Conservation (phyloP, 2,888 invertebrate genomes). For the Tetranychus piercei region DNA sequence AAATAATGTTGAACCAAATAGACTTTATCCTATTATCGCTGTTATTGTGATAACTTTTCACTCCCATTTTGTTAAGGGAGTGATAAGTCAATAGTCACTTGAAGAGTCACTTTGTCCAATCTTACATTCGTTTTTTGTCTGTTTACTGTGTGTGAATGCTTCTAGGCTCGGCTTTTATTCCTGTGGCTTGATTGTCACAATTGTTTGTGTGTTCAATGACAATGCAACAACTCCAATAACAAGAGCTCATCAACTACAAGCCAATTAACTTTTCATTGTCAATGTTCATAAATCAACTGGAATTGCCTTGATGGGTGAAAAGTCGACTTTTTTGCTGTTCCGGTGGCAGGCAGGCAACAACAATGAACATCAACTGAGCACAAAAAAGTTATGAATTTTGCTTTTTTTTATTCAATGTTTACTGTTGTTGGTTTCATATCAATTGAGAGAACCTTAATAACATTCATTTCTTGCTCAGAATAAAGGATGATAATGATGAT, state of each 20-base stretch:
- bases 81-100: slow-evolving; percentile 1
- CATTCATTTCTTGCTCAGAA: neutral
- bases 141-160: neutral
- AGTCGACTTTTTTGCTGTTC: neutral
- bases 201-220: neutral
- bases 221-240: neutral
- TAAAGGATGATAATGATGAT: neutral
- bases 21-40: neutral
- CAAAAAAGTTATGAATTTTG: neutral
- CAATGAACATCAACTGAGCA: neutral
- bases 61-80: neutral
- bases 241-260: neutral
- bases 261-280: too few species aligned
- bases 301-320: neutral
- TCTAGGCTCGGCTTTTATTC: neutral
- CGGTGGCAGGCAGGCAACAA: neutral
- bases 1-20: too few species aligned
- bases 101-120: neutral
- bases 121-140: neutral
- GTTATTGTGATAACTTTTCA: neutral
- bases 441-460: neutral
- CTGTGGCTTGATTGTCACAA: neutral
- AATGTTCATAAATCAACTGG: too few species aligned
- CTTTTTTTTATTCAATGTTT: neutral
- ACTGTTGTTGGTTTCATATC: neutral